Evolutionary conservation across 2,797 vertebrate species (phyloP).

Genomic region (Graptemys geographica): DNA sequence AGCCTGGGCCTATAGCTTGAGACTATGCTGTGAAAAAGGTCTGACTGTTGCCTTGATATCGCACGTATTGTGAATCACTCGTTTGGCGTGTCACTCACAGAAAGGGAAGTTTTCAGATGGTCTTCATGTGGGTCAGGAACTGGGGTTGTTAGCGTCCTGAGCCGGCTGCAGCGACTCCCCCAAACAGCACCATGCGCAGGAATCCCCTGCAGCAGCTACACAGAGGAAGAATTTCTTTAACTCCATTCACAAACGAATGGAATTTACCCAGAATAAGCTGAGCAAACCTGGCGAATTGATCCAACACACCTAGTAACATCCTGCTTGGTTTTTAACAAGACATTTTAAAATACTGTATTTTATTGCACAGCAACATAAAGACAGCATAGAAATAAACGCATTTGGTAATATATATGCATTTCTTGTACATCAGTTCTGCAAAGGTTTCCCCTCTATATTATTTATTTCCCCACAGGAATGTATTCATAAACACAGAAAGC

Average conservation of each 20-base stretch:
- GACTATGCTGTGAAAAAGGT: not conserved
- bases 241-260: not conserved
- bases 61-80: not conserved
- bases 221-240: fast-evolving
- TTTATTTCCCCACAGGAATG: not conserved
- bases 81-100: not conserved
- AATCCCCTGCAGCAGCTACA: not conserved
- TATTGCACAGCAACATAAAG: not conserved
- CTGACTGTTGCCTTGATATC: not conserved
- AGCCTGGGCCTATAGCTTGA: not conserved
- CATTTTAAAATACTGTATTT: not conserved
- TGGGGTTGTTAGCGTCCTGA: fast-evolving
- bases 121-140: not conserved
- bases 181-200: not conserved
- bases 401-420: not conserved
- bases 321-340: not conserved
- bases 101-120: not conserved
- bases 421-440: not conserved
- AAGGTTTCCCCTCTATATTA: not conserved
- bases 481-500: constrained; percentile 1
- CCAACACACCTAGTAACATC: not conserved
- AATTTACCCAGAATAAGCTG: not conserved
- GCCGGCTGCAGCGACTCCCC: fast-evolving
- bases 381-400: not conserved
- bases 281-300: fast-evolving